Evolutionary conservation across 1,140 invertebrate genomes (phyloP), one percentile per base, ranked within the genome.

Genomic region (Hestina assimilis): DNA sequence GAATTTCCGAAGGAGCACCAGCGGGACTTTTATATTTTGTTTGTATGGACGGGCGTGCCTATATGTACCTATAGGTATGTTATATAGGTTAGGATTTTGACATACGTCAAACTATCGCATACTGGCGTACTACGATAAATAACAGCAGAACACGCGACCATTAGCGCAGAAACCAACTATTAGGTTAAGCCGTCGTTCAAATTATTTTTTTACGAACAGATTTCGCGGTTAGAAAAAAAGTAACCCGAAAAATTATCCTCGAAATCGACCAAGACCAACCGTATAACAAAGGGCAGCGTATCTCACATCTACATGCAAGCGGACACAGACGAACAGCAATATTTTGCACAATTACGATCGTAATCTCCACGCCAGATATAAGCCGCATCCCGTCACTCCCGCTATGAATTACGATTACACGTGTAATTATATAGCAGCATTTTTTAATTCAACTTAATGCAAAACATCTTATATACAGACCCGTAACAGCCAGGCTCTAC

Each of bases 281-380:
- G 29, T 40, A 63, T 29, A 57, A 70, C 70, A 71, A 76, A 73
- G 63, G 65, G 54, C 47, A 21, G 23, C 42, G n/a, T 75, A 78
- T 78, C 75, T 63, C 55, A 24, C 29, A 59, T 59, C 57, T 53
- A 59, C 57, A 59, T 53, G 57, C 57, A 59, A 75, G 63, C 70
- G 61, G 66, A 79, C 75, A 75, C 66, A 72, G 69, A 70, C 72
- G 61, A 62, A 79, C 69, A 69, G 63, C 64, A 54, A 75, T 78
- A 79, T 79, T 80, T 83, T 79, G 72, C 66, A 72, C 71, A 84
- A 82, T 84, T 80, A 77, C 75, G 81, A 80, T 82, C 59, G 43
- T 61, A 50, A 84, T 80, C 81, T 64, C 24, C 46, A 59, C 62
- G 58, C 66, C 69, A 67, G 65, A 81, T 69, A 75, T 69, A 66